These are phyloP conservation scores for Nasonia vitripennis DNA, from an alignment of 1,140 invertebrate species.

Conservation along the genomic window DNA sequence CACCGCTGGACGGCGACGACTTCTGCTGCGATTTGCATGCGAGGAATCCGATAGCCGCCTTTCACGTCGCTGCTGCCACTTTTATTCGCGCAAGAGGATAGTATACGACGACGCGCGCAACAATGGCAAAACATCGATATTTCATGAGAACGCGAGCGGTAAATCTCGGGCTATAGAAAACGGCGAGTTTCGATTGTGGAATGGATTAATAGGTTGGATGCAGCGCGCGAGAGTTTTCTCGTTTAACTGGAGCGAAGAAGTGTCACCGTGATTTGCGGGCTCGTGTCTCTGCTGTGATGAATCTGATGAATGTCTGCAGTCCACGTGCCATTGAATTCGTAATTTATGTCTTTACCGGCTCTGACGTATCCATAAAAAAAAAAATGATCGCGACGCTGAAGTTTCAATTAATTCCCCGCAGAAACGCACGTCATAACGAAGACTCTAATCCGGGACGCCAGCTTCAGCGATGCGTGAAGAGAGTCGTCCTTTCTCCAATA, in stretches of 20 bases:
- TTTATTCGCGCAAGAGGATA: too few relatives aligned
- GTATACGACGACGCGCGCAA: neutral
- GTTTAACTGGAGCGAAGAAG: neutral
- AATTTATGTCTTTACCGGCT: neutral
- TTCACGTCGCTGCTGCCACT: neutral
- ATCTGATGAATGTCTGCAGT: neutral
- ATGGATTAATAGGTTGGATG: too few relatives aligned
- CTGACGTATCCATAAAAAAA: too few relatives aligned
- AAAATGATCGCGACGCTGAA: too few relatives aligned
- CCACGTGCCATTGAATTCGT: neutral
- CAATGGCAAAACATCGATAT: neutral
- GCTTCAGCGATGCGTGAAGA: too few relatives aligned
- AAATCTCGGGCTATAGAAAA: too few relatives aligned
- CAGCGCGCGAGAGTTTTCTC: too few relatives aligned
- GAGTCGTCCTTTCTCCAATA: neutral
- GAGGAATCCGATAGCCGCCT: neutral
- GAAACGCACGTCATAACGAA: too few relatives aligned
- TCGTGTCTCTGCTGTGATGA: neutral
- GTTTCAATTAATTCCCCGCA: too few relatives aligned
- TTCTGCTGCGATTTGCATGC: neutral
- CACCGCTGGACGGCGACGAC: neutral
- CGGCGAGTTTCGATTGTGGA: too few relatives aligned
- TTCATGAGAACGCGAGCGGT: neutral
- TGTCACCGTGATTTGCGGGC: neutral
- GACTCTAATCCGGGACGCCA: too few relatives aligned